Evolutionary conservation across 2,888 invertebrate genomes (phyloP).

Genomic region (Uloborus plumipes): DNA sequence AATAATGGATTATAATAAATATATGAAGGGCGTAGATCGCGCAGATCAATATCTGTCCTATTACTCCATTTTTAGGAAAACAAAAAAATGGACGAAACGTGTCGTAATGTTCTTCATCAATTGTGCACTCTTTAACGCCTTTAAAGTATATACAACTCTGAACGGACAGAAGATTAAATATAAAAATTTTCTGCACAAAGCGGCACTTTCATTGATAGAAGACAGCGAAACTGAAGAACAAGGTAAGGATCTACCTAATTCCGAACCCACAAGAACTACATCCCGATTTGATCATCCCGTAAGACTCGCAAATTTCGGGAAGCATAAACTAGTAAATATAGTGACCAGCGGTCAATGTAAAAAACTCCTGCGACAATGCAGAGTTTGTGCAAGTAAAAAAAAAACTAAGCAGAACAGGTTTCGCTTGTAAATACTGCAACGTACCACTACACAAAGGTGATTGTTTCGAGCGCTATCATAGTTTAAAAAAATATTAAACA

Average conservation of each 20-base stretch:
- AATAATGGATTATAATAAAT: not conserved
- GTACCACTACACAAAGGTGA: too few relatives aligned
- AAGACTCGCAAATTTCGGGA: not conserved
- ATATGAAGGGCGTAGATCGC: not conserved
- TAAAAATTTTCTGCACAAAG: conserved; percentile 23
- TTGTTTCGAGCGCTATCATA: too few relatives aligned
- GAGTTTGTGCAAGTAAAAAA: conserved; percentile 1
- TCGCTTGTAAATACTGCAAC: too few relatives aligned
- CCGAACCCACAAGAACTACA: conserved; percentile 12
- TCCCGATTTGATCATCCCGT: conserved; percentile 4
- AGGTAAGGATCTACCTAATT: conserved; percentile 21
- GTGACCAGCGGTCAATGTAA: conserved; percentile 10
- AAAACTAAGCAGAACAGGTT: too few relatives aligned
- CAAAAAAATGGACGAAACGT: not conserved
- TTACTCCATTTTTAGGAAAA: not conserved
- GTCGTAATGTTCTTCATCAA: too few relatives aligned
- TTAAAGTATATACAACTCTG: not conserved
- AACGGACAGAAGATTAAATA: conserved; percentile 3
- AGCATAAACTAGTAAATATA: conserved; percentile 14
- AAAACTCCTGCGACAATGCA: conserved; percentile 11
- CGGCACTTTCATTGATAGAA: conserved; percentile 22
- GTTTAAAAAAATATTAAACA: too few relatives aligned
- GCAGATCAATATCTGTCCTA: conserved; percentile 2
- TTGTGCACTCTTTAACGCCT: not conserved
- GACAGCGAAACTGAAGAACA: conserved; percentile 16